phyloP scores from a whole-genome alignment of 2,888 invertebrate genomes.

The Gortyna flavago region DNA sequence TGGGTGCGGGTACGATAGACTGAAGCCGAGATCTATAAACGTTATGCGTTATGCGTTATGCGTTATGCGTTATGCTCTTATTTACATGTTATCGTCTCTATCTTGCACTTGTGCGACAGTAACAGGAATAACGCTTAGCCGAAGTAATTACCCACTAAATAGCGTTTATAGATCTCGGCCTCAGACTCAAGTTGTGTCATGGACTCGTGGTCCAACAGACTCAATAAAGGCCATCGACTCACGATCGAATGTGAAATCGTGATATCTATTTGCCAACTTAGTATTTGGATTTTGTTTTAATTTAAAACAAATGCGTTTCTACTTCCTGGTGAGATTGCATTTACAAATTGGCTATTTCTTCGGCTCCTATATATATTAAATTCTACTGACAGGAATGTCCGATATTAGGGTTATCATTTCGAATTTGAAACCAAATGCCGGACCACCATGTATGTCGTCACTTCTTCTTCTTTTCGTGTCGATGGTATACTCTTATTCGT shows the following conservation, averaged over 20 bases:
- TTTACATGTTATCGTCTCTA: neutral
- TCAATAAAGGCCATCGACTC: constrained; percentile 20
- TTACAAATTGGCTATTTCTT: neutral
- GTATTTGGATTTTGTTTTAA: constrained; percentile 12
- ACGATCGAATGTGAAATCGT: constrained; percentile 29
- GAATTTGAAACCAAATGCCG: neutral
- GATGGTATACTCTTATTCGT: no score
- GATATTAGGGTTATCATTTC: neutral
- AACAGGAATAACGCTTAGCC: neutral
- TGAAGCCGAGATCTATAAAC: neutral
- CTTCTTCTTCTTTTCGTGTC: no score
- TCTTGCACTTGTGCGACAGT: no score
- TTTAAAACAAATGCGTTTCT: neutral
- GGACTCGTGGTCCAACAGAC: neutral
- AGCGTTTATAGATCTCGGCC: neutral
- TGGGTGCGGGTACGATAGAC: neutral
- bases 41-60: no score
- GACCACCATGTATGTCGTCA: neutral
- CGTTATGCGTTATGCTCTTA: no score
- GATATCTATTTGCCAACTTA: constrained; percentile 11
- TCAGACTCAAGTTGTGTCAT: constrained; percentile 1
- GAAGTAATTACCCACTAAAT: neutral
- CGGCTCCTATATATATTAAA: neutral
- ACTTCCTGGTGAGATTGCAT: constrained; percentile 10
- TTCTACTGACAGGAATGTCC: neutral